A percentile compares a stretch with the other conserved stretches of the same genome.
Conservation (phyloP, 2,888 invertebrate species). For the Halictus ligatus region DNA sequence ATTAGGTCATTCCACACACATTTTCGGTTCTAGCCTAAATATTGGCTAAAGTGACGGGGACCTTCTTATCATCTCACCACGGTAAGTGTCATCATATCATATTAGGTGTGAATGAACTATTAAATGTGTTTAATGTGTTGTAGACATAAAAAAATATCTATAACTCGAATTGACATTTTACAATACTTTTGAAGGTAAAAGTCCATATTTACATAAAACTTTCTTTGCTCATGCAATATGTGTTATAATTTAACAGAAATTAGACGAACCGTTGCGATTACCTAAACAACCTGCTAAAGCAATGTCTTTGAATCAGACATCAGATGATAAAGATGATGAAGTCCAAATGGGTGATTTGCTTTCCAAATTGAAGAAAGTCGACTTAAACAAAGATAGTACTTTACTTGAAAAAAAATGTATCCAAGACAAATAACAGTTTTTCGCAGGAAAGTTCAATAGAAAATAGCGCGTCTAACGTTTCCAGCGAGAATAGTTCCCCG, state of each 20-base stretch:
- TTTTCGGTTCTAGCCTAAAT: too few relatives aligned
- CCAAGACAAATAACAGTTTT: neutral
- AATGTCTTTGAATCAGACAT: neutral
- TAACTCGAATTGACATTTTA: neutral
- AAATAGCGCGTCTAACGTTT: neutral
- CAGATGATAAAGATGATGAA: neutral
- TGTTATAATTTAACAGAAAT: slow-evolving; percentile 4
- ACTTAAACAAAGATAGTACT: neutral
- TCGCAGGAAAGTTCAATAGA: neutral
- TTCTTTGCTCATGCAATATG: neutral
- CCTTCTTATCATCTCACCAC: too few relatives aligned
- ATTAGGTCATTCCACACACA: too few relatives aligned
- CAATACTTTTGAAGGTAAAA: neutral
- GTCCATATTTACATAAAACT: too few relatives aligned
- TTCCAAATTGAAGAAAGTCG: neutral
- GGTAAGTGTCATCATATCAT: neutral
- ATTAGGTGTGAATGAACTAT: neutral
- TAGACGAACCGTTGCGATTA: slow-evolving; percentile 36
- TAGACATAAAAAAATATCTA: neutral
- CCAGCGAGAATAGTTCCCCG: neutral
- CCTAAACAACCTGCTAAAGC: slow-evolving; percentile 36
- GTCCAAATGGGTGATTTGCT: neutral
- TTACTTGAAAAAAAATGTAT: neutral
- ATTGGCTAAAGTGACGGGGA: too few relatives aligned
- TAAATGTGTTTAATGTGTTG: neutral